Percentiles rank a stretch among this genome's conserved stretches.
Evolutionary conservation across 35 echinoderm and acorn worm genomes (phyloP).

Genomic region (Strongylocentrotus purpuratus): DNA sequence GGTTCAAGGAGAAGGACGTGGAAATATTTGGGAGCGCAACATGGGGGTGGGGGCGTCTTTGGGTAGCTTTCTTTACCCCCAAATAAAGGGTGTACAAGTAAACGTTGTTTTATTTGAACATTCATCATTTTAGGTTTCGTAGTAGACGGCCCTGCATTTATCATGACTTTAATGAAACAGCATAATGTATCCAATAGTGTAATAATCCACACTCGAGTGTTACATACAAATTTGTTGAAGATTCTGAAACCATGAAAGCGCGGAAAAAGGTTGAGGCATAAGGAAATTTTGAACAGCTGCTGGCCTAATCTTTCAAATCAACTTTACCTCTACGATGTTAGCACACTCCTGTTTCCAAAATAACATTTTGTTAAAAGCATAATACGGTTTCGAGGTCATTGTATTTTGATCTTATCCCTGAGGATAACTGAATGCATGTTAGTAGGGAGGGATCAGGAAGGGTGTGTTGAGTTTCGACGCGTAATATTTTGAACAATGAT

Average conservation of each 20-base stretch:
- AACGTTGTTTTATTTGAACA: too few species aligned
- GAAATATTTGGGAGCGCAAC: background rate
- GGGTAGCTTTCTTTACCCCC: background rate
- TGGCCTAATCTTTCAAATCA: background rate
- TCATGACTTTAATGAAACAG: too few species aligned
- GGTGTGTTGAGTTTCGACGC: background rate
- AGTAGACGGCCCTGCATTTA: too few species aligned
- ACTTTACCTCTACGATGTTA: background rate
- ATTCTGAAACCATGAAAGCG: too few species aligned
- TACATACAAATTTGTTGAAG: too few species aligned
- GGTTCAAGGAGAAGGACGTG: background rate
- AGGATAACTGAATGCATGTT: background rate
- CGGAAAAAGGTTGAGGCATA: background rate
- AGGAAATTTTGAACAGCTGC: constrained; percentile 17
- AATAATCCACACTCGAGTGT: too few species aligned
- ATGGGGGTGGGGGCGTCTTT: background rate
- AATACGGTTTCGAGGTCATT: background rate
- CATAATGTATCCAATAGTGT: too few species aligned
- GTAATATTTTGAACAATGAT: background rate
- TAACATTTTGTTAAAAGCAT: background rate
- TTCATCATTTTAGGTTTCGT: too few species aligned
- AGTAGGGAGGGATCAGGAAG: background rate
- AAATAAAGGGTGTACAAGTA: too few species aligned
- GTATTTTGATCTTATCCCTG: background rate
- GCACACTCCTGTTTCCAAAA: background rate